Base-by-base conservation (phyloP, 2,797 vertebrate species). In the Cirrhinus molitorella region DNA sequence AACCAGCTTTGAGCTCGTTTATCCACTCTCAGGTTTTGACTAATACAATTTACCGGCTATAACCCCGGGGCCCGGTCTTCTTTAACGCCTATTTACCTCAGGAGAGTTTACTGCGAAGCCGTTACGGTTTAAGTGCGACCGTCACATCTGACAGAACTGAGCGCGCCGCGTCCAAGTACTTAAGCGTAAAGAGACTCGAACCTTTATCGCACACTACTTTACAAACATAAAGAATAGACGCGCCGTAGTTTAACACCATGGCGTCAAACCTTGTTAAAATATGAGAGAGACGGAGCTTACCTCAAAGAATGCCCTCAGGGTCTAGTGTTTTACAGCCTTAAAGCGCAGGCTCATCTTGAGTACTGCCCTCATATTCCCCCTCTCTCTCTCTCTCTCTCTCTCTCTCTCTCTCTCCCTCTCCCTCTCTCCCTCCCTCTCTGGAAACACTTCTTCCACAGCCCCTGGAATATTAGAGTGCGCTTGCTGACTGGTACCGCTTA, bases 401-500 rank as follows among this genome's bases (percentile, higher is more conserved):
- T 73, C 85, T 75, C 83, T 80, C 61, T 68, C 84, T 77, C 83
- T 45, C 88, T 55, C 77, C 84, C 85, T 80, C 70, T 85, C 73
- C n/a, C n/a, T n/a, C n/a, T n/a, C n/a, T n/a, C n/a, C n/a, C n/a
- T n/a, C n/a, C n/a, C n/a, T 57, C 67, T 73, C 55, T 87, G 87
- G 68, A 79, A 79, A 55, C 76, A 73, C 83, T 81, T 83, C 75
- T 65, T 53, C 23, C 65, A 83, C 40, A 70, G 67, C 49, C 83
- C 66, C 70, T 57, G 88, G 80, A 55, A 85, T 79, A 63, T 90
- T 90, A 85, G 83, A 68, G 90, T 88, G 68, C 61, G 59, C 55
- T 63, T 28, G 83, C 85, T 89, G 61, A 80, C 84, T 88, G 84
- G 87, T 81, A 72, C 80, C 43, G 77, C 82, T 86, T 43, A 90